A percentile compares a stretch with the other conserved stretches of the same genome.
Evolutionary conservation across 2,797 vertebrate genomes (phyloP).

Genomic region (Gila robusta): DNA sequence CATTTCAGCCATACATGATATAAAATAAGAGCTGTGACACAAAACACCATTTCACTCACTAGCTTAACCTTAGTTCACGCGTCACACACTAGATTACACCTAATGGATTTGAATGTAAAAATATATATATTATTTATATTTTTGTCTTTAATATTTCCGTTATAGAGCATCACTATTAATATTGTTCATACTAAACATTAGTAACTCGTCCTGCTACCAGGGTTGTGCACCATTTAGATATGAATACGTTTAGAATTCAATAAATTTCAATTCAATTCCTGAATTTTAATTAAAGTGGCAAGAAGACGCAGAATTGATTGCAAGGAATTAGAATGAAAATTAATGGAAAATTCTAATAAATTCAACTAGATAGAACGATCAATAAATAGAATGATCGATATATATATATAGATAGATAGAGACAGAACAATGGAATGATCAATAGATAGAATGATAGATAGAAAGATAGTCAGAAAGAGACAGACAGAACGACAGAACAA

Average conservation of each 20-base stretch:
- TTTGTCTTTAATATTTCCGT: background rate
- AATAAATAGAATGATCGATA: too few relatives aligned
- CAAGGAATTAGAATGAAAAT: background rate
- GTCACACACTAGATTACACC: background rate
- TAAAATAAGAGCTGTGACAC: conserved; percentile 6
- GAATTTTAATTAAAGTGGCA: background rate
- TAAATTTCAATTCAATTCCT: background rate
- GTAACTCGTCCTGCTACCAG: background rate
- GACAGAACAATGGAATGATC: too few relatives aligned
- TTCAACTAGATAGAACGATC: background rate
- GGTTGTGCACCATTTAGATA: background rate
- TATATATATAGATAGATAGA: too few relatives aligned
- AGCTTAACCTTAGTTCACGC: background rate
- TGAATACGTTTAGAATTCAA: background rate
- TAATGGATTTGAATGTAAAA: background rate
- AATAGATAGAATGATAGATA: too few relatives aligned
- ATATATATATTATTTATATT: background rate
- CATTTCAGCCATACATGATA: background rate
- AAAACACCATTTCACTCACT: conserved; percentile 1
- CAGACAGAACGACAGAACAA: too few relatives aligned
- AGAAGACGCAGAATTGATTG: background rate
- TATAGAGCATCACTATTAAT: background rate
- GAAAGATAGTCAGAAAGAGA: too few relatives aligned
- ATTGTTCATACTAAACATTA: background rate
- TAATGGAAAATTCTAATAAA: background rate